Percentiles rank a stretch among this genome's conserved stretches.
Conservation (phyloP, 2,113 vertebrate genomes). For the Vombatus ursinus region DNA sequence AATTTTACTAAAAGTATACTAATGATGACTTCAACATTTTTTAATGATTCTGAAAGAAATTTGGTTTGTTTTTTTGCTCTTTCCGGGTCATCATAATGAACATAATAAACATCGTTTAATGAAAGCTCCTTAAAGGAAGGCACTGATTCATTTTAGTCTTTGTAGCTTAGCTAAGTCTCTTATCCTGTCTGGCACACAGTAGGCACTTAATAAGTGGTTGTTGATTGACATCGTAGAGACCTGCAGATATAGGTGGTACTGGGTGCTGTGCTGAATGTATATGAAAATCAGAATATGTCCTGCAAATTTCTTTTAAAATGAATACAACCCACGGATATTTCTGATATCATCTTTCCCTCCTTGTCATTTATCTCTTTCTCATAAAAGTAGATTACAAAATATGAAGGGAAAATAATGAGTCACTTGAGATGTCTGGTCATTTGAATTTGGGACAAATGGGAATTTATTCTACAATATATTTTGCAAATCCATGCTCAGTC, state of each 20-base stretch:
- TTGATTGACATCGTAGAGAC: background rate
- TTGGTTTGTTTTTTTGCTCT: background rate
- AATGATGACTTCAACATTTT: background rate
- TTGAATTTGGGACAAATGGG: background rate
- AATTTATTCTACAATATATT: background rate
- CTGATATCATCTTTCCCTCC: background rate
- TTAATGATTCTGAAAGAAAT: conserved; percentile 33
- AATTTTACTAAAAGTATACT: background rate
- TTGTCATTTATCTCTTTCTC: background rate
- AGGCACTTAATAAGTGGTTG: background rate
- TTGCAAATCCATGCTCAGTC: background rate
- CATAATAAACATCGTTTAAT: background rate
- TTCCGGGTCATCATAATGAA: background rate
- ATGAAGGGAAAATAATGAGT: background rate
- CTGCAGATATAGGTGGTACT: background rate
- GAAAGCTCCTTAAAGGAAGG: background rate
- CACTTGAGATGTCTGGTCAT: background rate
- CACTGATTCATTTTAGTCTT: background rate
- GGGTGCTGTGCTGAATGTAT: background rate
- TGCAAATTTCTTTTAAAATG: conserved; percentile 16
- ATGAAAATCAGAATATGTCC: background rate
- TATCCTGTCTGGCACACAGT: background rate
- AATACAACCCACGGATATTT: background rate
- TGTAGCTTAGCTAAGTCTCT: background rate
- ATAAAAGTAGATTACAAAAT: background rate